A percentile compares a stretch with the other conserved stretches of the same genome.
Conservation (phyloP, 2,888 invertebrate species). For the Nephrotoma appendiculata region DNA sequence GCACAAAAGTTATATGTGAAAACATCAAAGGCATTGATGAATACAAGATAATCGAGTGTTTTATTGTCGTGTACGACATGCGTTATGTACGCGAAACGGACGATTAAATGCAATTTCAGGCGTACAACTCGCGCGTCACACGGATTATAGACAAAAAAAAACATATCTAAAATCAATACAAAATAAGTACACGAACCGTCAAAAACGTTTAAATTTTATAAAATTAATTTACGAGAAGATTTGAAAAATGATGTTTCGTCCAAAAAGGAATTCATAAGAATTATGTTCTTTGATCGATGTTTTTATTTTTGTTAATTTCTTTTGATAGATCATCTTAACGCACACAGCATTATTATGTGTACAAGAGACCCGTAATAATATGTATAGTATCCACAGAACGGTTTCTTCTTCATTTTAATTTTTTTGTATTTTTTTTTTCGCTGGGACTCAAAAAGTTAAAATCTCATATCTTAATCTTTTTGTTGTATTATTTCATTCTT, state of each 20-base stretch:
- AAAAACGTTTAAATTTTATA: background rate
- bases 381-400: background rate
- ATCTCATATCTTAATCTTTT: conserved; percentile 2
- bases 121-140: background rate
- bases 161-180: background rate
- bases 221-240: background rate
- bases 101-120: background rate
- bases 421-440: background rate
- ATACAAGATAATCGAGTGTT: background rate
- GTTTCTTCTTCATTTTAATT: background rate
- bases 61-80: background rate
- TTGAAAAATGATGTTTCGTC: background rate
- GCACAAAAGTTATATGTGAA: background rate
- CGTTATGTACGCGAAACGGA: background rate
- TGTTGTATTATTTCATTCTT: background rate
- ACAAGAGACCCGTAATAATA: background rate
- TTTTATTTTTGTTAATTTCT: background rate
- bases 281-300: background rate
- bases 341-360: background rate
- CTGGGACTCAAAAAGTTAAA: background rate
- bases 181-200: background rate
- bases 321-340: background rate
- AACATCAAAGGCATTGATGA: background rate
- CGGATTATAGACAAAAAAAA: background rate
- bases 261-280: background rate